Evolutionary conservation across 2,888 invertebrate species (phyloP).

Genomic region (Drosophila peninsularis): DNA sequence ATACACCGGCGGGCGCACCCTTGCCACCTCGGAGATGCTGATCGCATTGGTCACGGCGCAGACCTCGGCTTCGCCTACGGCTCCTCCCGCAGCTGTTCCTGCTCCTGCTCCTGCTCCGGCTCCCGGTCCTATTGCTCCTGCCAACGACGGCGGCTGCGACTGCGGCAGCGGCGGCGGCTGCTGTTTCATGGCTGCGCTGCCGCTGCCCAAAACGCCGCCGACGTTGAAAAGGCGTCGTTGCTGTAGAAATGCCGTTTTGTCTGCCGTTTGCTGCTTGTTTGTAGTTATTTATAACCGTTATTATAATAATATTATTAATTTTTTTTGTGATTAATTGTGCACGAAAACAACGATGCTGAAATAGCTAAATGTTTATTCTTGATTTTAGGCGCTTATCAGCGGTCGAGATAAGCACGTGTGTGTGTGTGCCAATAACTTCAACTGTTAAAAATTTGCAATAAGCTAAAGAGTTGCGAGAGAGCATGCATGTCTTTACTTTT

Average conservation of each 20-base stretch:
- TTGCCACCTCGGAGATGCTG: slow-evolving; percentile 45
- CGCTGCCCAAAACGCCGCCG: slow-evolving; percentile 51
- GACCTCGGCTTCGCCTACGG: slow-evolving; percentile 18
- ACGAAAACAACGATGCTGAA: slow-evolving; percentile 14
- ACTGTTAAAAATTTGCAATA: slow-evolving; percentile 14
- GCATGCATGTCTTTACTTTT: slow-evolving; percentile 57
- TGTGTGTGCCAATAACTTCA: neutral
- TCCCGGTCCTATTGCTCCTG: neutral
- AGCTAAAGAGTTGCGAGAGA: neutral
- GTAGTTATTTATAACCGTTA: slow-evolving; percentile 14
- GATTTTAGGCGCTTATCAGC: slow-evolving; percentile 38
- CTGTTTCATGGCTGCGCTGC: slow-evolving; percentile 42
- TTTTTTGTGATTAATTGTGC: neutral
- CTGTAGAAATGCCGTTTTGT: slow-evolving; percentile 76
- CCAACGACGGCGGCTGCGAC: slow-evolving; percentile 58
- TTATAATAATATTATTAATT: neutral
- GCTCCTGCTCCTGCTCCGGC: slow-evolving; percentile 1
- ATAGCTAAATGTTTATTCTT: slow-evolving; percentile 32
- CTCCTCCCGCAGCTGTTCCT: neutral
- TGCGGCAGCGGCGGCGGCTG: slow-evolving; percentile 60
- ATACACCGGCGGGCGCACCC: slow-evolving; percentile 71
- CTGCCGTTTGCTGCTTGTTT: slow-evolving; percentile 38
- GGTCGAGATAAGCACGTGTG: slow-evolving; percentile 29
- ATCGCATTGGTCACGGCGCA: slow-evolving; percentile 32
- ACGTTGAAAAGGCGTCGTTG: slow-evolving; percentile 75